These are phyloP conservation scores for Aporrectodea caliginosa DNA, from an alignment of 1,140 invertebrate species.

Conservation along the genomic window DNA sequence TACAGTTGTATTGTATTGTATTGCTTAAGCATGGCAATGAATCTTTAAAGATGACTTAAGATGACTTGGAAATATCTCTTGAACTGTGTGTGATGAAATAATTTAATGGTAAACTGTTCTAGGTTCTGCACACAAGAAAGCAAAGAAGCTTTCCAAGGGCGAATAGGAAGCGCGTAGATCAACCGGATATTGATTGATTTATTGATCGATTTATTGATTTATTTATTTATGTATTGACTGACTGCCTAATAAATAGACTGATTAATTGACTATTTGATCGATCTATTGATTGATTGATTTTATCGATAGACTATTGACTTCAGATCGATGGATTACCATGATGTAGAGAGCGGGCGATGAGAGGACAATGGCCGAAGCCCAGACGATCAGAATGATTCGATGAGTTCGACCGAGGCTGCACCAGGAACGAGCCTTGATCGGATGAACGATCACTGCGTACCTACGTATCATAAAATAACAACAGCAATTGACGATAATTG, in stretches of 20 bases:
- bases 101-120: no score
- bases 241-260: not conserved
- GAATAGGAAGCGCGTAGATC: no score
- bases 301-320: no score
- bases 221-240: not conserved
- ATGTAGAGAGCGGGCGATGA: slow-evolving; percentile 57
- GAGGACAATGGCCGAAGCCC: slow-evolving; percentile 59
- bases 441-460: slow-evolving; percentile 73
- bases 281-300: not conserved
- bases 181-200: not conserved
- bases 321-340: slow-evolving; percentile 48
- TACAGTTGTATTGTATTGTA: no score
- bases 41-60: no score
- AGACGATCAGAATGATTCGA: slow-evolving; percentile 64
- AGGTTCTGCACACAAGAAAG: no score
- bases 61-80: no score
- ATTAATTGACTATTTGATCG: not conserved
- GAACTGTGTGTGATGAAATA: no score
- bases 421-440: slow-evolving; percentile 68
- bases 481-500: no score
- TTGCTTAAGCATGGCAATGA: no score
- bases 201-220: not conserved
- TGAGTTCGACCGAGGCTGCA: slow-evolving; percentile 69
- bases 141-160: no score
- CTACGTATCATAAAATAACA: no score